Evolutionary conservation across 1,140 invertebrate species (phyloP), one percentile per base, ranked within the genome.

Genomic region (Sitophilus oryzae): DNA sequence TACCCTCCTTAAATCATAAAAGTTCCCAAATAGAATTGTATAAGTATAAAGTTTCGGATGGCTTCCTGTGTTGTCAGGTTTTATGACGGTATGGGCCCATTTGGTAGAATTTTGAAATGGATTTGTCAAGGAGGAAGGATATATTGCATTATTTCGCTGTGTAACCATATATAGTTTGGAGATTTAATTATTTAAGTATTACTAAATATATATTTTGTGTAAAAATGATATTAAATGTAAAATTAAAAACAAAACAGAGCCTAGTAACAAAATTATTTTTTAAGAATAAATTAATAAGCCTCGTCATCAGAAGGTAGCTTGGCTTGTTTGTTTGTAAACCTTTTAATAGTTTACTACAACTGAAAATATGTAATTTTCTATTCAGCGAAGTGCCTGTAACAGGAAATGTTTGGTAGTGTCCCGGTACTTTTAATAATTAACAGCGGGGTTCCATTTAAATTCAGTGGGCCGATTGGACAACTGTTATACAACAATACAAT

Each of bases 41-140:
- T 34, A 41, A 41, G 20, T n/a, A 50, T 50, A 50, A 50, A 50
- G 37, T 50, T 36, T 50, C 48, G 36, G 48, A 38, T 41, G 20
- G 22, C 48, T 41, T 50, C 48, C 48, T 50, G 48, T 41, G 48
- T 50, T 38, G 42, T 50, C 48, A 41, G 38, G 48, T 50, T 50
- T 50, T 23, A 15, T 19, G 36, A 50, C 48, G 42, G 48, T 35
- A 41, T 50, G 48, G 40, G 40, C 40, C 48, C 48, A 50, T 50
- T 50, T 50, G 48, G 48, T 25, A 40, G 18, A 36, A 36, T 41
- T 19, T 48, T 36, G 42, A 36, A 50, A 50, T 50, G 30, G 36
- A 50, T 21, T 25, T 50, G 36, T 50, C 37, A 22, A 34, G 48
- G 38, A 25, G 40, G n/a, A 11, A 50, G n/a, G n/a, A n/a, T n/a